A percentile compares a stretch with the other conserved stretches of the same genome.
Conservation (phyloP, 2,888 invertebrate species). For the Girardia tigrina region DNA sequence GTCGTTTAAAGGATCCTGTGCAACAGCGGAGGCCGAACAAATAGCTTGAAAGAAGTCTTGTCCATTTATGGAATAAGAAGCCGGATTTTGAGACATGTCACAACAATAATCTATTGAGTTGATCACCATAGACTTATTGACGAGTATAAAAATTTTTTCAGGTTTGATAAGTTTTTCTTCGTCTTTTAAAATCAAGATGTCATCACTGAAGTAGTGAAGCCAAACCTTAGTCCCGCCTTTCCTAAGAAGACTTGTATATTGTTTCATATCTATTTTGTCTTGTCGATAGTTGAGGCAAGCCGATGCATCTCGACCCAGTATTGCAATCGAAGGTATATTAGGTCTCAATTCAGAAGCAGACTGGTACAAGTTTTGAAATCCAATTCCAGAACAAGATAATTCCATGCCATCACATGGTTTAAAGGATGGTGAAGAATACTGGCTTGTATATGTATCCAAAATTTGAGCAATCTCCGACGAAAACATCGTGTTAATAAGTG, state of each 20-base stretch:
- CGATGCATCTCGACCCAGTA: neutral
- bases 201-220: neutral
- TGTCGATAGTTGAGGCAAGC: neutral
- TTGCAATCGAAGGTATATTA: neutral
- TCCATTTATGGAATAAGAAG: neutral
- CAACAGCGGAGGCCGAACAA: neutral
- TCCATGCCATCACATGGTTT: constrained; percentile 2
- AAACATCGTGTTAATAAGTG: neutral
- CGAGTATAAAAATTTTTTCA: neutral
- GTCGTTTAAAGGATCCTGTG: neutral
- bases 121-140: neutral
- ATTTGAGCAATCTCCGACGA: neutral
- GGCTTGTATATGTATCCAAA: neutral
- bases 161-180: constrained; percentile 14
- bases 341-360: neutral
- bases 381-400: constrained; percentile 12
- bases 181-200: neutral
- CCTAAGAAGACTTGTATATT: neutral
- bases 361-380: neutral
- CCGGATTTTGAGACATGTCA: neutral
- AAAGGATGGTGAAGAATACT: neutral
- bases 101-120: neutral
- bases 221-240: neutral
- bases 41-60: neutral
- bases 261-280: constrained; percentile 11